Base-by-base conservation (phyloP, 2,113 vertebrate species). In the Lampris incognitus region DNA sequence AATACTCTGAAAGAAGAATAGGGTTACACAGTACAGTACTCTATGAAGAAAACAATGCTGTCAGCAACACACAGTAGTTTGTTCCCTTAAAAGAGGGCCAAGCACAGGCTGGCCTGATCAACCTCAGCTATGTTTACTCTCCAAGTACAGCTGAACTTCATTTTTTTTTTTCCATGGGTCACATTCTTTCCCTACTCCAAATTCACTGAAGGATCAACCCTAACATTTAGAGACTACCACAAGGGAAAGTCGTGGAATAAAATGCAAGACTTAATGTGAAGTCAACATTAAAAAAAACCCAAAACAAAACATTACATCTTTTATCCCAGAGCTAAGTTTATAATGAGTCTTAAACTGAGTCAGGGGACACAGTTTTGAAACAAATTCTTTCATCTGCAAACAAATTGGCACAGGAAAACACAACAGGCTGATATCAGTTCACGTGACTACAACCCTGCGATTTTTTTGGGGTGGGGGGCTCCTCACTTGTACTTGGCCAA, bases 11-110 rank as follows among this genome's bases (percentile, higher is more conserved):
- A 71, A 75, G 51, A 78, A 13, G 59, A 84, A 78, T 84, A 81
- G 56, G 70, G 66, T 58, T 78, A 10, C 67, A 40, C 41, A 81
- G 44, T 70, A 42, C 44, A 41, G 37, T 24, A 41, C 50, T 49
- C 46, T 72, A 8, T 72, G 52, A 74, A 69, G 42, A 76, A 86
- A 84, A 74, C 10, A 77, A 74, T 68, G 54, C 75, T 78, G 48
- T 83, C 61, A 60, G 60, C 63, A 60, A 73, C 76, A 87, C 83
- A 87, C 86, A 71, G 79, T 83, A 87, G 81, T 89, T 88, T 87
- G 86, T 80, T 81, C 86, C 83, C 83, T 78, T 85, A 1, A 69
- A 66, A 84, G 80, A 83, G 81, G 86, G 85, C 82, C 85, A 7
- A 44, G 52, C 46, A 82, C 79, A 58, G 52, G 24, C 63, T 40